Evolutionary conservation across 2,113 vertebrate species (phyloP).

Genomic region (Crotalus tigris): DNA sequence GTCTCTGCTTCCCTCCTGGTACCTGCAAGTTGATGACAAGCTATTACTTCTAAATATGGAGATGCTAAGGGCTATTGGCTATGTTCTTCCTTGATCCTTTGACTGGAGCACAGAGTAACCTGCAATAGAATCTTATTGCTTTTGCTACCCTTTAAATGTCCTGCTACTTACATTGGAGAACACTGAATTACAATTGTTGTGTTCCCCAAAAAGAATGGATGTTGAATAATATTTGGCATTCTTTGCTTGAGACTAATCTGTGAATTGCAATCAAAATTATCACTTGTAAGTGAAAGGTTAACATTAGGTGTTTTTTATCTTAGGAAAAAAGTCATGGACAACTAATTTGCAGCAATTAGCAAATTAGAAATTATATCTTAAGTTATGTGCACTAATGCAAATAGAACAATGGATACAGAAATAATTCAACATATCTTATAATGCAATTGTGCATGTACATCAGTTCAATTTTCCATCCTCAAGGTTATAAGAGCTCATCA

Average conservation of each 20-base stretch:
- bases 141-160: not conserved
- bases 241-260: not conserved
- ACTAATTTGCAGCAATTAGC: not conserved
- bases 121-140: not conserved
- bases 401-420: not conserved
- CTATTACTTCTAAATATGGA: not conserved
- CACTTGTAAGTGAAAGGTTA: not conserved
- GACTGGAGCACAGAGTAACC: not conserved
- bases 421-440: not conserved
- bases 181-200: not conserved
- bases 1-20: not conserved
- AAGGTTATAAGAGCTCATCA: not conserved
- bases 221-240: not conserved
- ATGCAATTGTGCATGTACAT: not conserved
- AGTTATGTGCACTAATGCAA: not conserved
- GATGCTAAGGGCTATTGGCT: not conserved
- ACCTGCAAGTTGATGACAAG: not conserved
- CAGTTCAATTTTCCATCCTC: not conserved
- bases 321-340: not conserved
- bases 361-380: not conserved
- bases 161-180: not conserved
- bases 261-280: not conserved
- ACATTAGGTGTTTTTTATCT: not conserved
- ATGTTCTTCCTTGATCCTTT: not conserved
- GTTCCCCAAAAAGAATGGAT: not conserved